Evolutionary conservation across 1,140 invertebrate species (phyloP), one percentile per base, ranked within the genome.

Genomic region (Scaptomyza montana): DNA sequence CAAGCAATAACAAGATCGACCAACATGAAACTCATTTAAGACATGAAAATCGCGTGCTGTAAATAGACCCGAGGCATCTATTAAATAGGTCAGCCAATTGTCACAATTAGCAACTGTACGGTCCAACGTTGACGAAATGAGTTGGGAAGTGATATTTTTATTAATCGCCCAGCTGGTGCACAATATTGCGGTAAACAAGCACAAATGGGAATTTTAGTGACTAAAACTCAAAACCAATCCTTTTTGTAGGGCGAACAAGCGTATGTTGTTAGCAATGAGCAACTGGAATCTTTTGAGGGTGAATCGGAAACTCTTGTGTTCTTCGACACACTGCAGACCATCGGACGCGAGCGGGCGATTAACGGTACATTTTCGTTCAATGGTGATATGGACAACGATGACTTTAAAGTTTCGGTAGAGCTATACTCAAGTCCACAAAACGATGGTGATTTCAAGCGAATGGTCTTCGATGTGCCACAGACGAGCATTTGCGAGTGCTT

Each of bases 401-500:
- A 80, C 47, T 86, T 84, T 10, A 90, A 87, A 47, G 86, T 91
- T 4, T 84, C 85, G 0, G 89, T 91, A 5, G 89, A 91, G n/a
- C 60, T 91, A 0, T 90, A 80, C 36, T 82, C 85, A 2, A 91
- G 89, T 54, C 85, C 89, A 13, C 74, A 89, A 9, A 78, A 72
- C 10, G 89, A 91, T 60, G 89, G 89, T 2, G 70, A 91, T n/a
- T 91, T 78, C 21, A 91, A 91, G 56, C 65, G 79, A 0, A 85
- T 91, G 62, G 78, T 70, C 12, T 86, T 91, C 85, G 89, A 89
- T 55, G 81, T 90, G 25, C 89, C 89, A 5, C 86, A 64, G n/a
- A 89, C 85, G 0, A 74, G 64, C 49, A 86, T 91, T 28, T 91
- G 89, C 43, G 89, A 91, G 4, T 90, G 89, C 50, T 91, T 90